phyloP scores from a whole-genome alignment of 2,888 invertebrate genomes.

The Lottia scabra region DNA sequence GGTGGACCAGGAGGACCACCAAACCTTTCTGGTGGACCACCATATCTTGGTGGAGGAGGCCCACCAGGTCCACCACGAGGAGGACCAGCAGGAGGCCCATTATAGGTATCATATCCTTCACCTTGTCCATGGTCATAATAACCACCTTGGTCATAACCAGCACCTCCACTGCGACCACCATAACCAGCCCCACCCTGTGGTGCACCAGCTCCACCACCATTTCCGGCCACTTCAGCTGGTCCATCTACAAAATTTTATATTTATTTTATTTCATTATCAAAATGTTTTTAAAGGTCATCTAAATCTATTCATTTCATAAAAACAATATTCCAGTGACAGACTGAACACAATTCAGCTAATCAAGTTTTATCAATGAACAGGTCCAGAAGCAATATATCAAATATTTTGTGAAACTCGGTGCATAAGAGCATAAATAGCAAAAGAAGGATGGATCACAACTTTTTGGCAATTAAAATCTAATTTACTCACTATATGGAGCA shows the following conservation, averaged over 20 bases:
- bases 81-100: slow-evolving; percentile 21
- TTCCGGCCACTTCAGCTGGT: slow-evolving; percentile 26
- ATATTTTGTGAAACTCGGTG: too few relatives aligned
- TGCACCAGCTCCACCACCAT: slow-evolving; percentile 25
- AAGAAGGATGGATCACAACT: too few relatives aligned
- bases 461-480: too few relatives aligned
- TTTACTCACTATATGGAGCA: slow-evolving; percentile 51
- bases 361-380: too few relatives aligned
- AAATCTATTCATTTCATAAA: too few relatives aligned
- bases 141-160: slow-evolving; percentile 27
- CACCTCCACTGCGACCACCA: slow-evolving; percentile 27
- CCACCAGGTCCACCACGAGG: slow-evolving; percentile 29
- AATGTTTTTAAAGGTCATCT: too few relatives aligned
- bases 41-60: slow-evolving; percentile 33
- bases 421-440: too few relatives aligned
- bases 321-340: too few relatives aligned
- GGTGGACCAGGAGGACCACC: slow-evolving; percentile 43
- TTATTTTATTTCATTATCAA: too few relatives aligned
- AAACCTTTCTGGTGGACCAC: slow-evolving; percentile 38
- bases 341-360: too few relatives aligned
- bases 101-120: slow-evolving; percentile 25
- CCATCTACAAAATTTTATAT: slow-evolving; percentile 25
- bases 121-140: slow-evolving; percentile 23
- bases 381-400: too few relatives aligned
- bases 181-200: slow-evolving; percentile 22